Evolutionary conservation across 2,888 invertebrate genomes (phyloP).

Genomic region (Eupithecia centaureata): DNA sequence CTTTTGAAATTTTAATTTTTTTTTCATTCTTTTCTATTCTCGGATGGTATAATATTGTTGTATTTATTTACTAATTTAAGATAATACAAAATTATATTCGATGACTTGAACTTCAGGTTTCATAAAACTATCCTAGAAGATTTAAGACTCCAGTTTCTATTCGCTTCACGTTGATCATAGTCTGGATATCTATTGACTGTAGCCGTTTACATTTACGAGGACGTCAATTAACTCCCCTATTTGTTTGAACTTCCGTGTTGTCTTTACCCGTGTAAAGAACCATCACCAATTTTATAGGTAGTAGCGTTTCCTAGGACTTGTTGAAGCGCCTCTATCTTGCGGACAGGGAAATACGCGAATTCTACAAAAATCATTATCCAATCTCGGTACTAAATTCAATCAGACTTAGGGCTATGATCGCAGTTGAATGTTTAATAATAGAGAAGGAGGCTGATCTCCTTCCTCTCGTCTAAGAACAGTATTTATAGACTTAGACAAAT

Average conservation of each 20-base stretch:
- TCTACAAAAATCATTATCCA: too few species aligned
- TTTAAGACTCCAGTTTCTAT: background rate
- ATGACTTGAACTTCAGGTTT: background rate
- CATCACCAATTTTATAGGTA: background rate
- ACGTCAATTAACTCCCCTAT: background rate
- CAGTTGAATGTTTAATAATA: background rate
- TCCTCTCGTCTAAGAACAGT: background rate
- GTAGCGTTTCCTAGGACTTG: too few species aligned
- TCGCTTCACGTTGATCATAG: background rate
- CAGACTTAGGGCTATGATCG: too few species aligned
- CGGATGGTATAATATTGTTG: too few species aligned
- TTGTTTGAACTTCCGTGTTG: background rate
- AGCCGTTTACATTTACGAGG: background rate
- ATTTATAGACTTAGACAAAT: background rate
- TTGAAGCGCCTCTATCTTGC: too few species aligned
- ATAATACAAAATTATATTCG: background rate
- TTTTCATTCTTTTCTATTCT: too few species aligned
- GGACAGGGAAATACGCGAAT: too few species aligned
- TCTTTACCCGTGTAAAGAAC: background rate
- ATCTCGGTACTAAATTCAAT: too few species aligned
- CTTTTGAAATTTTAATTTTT: too few species aligned
- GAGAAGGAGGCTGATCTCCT: background rate
- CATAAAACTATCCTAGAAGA: background rate
- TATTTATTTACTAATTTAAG: too few species aligned
- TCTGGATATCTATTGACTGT: background rate